Base-by-base conservation (phyloP, 2,888 invertebrate genomes). In the Epinotia ramella region DNA sequence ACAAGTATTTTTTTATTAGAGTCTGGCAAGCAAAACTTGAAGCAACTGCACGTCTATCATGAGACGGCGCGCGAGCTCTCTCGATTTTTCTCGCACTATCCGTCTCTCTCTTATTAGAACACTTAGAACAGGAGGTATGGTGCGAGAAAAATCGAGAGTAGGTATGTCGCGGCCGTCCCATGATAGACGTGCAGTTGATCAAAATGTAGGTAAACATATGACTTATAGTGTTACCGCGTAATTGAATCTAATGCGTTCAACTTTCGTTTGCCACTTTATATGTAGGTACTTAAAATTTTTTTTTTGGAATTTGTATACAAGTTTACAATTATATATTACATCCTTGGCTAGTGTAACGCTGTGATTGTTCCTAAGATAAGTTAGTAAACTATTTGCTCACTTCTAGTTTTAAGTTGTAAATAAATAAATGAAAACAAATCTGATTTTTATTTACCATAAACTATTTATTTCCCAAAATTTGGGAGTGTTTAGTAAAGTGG, bases 341-440 rank as follows among this genome's bases (percentile, higher is more conserved):
- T 64, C n/a, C 40, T 73, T 79, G 79, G 78, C 82, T 88, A 88
- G 87, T 82, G 79, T 82, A 77, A 86, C 87, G 83, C 82, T 86
- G 84, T 87, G 86, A 87, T 90, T 81, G 91, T 91, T 91, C 91
- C 91, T 91, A 91, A 87, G 84, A 75, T 87, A 85, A 84, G 80
- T 80, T 80, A 85, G 80, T 80, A 81, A 81, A 83, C 82, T 78
- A 78, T 86, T 91, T 89, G 91, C 90, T 91, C 90, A 91, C 80
- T 82, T 66, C 74, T 87, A 87, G 83, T 77, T 84, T 81, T 88
- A 88, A 84, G 82, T 20, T 74, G 56, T 77, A 78, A 79, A 62
- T 73, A 73, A 71, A 72, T 77, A 68, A 80, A 79, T 73, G 79
- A 82, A 79, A 79, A 72, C 33, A 77, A 73, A 70, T 63, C 53